Evolutionary conservation across 2,113 vertebrate genomes (phyloP).

Genomic region (Geococcyx californianus): DNA sequence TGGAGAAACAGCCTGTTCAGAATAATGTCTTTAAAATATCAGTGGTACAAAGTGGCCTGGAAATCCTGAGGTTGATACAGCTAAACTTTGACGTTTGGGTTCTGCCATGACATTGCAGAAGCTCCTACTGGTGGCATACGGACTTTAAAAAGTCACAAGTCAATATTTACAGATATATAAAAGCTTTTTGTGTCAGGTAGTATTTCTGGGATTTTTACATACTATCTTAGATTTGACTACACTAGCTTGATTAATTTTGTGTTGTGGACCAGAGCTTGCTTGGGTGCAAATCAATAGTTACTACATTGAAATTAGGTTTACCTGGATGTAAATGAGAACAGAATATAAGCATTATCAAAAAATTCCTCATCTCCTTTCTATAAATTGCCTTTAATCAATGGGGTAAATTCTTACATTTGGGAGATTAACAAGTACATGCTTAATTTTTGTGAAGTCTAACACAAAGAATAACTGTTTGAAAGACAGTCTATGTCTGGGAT

Average conservation of each 20-base stretch:
- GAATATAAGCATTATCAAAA: not conserved
- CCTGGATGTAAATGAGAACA: not conserved
- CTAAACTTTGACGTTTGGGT: not conserved
- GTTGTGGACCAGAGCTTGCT: not conserved
- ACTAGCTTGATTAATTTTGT: not conserved
- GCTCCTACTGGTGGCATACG: not conserved
- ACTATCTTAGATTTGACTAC: not conserved
- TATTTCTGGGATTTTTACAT: not conserved
- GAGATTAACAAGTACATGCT: not conserved
- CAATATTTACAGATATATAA: not conserved
- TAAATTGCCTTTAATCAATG: not conserved
- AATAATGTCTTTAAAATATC: not conserved
- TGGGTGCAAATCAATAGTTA: not conserved
- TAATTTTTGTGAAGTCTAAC: not conserved
- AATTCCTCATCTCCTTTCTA: not conserved
- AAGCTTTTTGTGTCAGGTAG: not conserved
- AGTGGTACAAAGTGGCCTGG: not conserved
- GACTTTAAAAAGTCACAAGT: not conserved
- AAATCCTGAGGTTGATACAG: not conserved
- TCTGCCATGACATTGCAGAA: not conserved
- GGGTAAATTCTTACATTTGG: not conserved
- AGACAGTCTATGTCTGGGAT: not conserved
- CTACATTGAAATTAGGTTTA: not conserved
- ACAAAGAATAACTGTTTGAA: not conserved
- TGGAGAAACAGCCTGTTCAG: not conserved